phyloP scores from a whole-genome alignment of 2,113 vertebrate species.

The Laticauda colubrina region DNA sequence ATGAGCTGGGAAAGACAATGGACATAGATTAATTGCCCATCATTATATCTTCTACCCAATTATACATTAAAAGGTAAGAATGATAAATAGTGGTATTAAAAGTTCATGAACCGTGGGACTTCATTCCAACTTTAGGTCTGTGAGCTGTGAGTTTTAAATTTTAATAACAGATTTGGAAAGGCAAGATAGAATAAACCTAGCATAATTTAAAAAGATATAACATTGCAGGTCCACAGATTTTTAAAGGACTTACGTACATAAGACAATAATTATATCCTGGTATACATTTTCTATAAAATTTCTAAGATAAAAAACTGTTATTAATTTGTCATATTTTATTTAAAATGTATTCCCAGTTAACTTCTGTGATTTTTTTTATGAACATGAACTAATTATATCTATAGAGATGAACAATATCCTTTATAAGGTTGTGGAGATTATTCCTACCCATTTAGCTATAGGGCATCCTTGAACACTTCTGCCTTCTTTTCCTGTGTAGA shows the following conservation, averaged over 20 bases:
- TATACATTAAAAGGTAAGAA: neutral
- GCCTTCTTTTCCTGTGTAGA: slow-evolving; percentile 98
- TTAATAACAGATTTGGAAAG: slow-evolving; percentile 1
- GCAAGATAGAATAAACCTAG: fast-evolving
- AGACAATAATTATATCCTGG: neutral
- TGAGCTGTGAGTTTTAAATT: neutral
- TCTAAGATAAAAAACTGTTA: neutral
- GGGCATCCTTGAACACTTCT: slow-evolving; percentile 97
- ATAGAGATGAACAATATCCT: neutral
- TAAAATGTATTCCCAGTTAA: neutral
- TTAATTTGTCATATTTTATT: neutral
- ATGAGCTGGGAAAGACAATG: neutral
- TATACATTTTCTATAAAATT: neutral
- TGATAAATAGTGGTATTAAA: neutral
- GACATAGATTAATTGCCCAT: neutral
- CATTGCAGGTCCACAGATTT: neutral
- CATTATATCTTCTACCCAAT: neutral
- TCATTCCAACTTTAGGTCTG: neutral
- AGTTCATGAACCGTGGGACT: neutral
- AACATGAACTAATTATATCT: neutral
- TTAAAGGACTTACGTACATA: neutral
- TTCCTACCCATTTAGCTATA: slow-evolving; percentile 98
- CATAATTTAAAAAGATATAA: slow-evolving; percentile 9
- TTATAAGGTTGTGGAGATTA: slow-evolving; percentile 13
- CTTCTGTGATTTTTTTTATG: neutral